phyloP scores from a whole-genome alignment of 2,888 invertebrate genomes.

The Dryococelus australis region DNA sequence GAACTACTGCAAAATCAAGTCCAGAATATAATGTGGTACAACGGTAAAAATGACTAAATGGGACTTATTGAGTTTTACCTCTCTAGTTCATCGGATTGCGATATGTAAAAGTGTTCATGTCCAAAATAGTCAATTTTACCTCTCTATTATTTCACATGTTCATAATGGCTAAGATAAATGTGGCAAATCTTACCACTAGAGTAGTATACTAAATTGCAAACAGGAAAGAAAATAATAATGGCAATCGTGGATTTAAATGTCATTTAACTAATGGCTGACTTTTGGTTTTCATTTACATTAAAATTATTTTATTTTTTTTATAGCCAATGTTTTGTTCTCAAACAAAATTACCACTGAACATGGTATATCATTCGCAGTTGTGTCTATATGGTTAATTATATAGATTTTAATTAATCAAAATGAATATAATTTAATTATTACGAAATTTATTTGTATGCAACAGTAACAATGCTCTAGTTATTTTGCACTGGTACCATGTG shows the following conservation, averaged over 20 bases:
- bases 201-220: neutral
- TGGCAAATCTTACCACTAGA: neutral
- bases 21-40: neutral
- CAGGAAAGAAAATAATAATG: neutral
- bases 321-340: no score
- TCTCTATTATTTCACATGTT: neutral
- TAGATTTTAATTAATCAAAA: no score
- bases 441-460: neutral
- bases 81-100: neutral
- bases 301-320: no score
- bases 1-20: neutral
- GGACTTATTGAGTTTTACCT: neutral
- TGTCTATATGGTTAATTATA: no score
- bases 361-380: no score
- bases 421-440: no score
- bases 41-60: constrained; percentile 22
- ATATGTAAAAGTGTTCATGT: neutral
- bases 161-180: neutral
- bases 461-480: neutral
- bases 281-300: no score
- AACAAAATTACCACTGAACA: no score
- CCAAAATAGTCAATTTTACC: neutral
- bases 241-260: neutral
- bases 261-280: neutral
- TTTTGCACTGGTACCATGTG: neutral